Percentiles rank a stretch among this genome's conserved stretches.
These are phyloP conservation scores for Ataeniobius toweri DNA, from an alignment of 2,797 vertebrate genomes.

Conservation along the genomic window DNA sequence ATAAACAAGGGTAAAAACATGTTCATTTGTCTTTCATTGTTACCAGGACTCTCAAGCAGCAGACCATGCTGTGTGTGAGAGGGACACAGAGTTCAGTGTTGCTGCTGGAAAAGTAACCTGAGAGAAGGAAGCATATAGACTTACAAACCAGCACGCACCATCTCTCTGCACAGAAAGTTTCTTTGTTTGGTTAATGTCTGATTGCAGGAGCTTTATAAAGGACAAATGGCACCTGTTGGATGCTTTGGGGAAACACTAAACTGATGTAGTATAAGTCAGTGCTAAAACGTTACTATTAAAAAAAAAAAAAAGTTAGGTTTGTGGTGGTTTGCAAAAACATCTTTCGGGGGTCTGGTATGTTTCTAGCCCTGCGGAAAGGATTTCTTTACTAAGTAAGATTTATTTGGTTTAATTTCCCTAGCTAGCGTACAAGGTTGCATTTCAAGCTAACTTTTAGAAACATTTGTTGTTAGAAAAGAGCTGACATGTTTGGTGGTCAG, in stretches of 20 bases:
- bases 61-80: background rate
- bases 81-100: constrained; percentile 32
- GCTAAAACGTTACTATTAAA: background rate
- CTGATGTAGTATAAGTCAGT: background rate
- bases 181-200: constrained; percentile 33
- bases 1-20: background rate
- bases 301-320: background rate
- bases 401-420: too few species aligned
- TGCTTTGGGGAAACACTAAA: background rate
- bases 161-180: constrained; percentile 35
- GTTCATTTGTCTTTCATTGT: background rate
- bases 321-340: background rate
- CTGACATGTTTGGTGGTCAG: too few species aligned
- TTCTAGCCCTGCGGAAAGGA: too few species aligned
- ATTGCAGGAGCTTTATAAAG: constrained; percentile 24
- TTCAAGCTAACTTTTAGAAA: too few species aligned
- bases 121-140: constrained; percentile 37
- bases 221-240: background rate
- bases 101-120: constrained; percentile 49
- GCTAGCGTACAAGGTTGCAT: too few species aligned
- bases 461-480: too few species aligned
- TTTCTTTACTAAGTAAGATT: too few species aligned
- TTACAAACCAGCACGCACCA: constrained; percentile 16
- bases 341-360: too few species aligned
- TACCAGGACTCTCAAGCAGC: background rate